phyloP scores from a whole-genome alignment of 1,140 invertebrate species.

The Drosophila nigromelanica region DNA sequence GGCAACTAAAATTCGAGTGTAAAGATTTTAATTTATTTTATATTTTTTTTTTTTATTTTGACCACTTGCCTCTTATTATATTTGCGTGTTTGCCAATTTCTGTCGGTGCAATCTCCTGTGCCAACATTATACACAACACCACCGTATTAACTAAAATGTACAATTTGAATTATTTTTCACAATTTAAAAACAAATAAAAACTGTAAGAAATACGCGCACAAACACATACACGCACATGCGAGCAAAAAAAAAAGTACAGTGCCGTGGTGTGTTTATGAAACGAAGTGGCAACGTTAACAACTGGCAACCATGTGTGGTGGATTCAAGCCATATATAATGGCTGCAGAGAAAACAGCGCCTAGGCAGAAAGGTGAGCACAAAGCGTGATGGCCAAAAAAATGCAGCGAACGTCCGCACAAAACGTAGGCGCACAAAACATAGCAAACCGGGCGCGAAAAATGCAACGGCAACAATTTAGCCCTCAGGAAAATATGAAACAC shows the following conservation, averaged over 20 bases:
- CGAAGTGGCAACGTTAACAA: slow-evolving; percentile 54
- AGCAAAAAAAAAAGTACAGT: slow-evolving; percentile 74
- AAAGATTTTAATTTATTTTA: slow-evolving; percentile 18
- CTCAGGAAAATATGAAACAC: neutral
- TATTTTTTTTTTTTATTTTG: slow-evolving; percentile 2
- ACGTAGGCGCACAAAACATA: slow-evolving; percentile 43
- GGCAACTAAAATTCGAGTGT: slow-evolving; percentile 84
- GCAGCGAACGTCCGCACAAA: slow-evolving; percentile 39
- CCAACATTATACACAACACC: slow-evolving; percentile 75
- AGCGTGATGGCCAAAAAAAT: slow-evolving; percentile 42
- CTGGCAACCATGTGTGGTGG: slow-evolving; percentile 52
- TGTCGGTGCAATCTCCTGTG: slow-evolving; percentile 86
- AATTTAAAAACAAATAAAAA: slow-evolving; percentile 61
- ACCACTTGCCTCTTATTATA: slow-evolving; percentile 87
- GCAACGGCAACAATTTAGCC: slow-evolving; percentile 20
- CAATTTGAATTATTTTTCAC: slow-evolving; percentile 30
- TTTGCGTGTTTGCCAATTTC: slow-evolving; percentile 88
- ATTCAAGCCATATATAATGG: slow-evolving; percentile 50
- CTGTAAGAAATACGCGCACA: slow-evolving; percentile 44
- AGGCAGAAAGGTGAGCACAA: slow-evolving; percentile 39
- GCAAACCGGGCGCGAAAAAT: slow-evolving; percentile 52
- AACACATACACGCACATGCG: slow-evolving; percentile 39
- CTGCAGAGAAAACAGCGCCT: slow-evolving; percentile 54
- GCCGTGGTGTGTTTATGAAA: slow-evolving; percentile 64
- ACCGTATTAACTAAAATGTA: slow-evolving; percentile 34